A percentile compares a stretch with the other conserved stretches of the same genome.
Conservation (phyloP, 2,888 invertebrate genomes). For the Steinernema carpocapsae region DNA sequence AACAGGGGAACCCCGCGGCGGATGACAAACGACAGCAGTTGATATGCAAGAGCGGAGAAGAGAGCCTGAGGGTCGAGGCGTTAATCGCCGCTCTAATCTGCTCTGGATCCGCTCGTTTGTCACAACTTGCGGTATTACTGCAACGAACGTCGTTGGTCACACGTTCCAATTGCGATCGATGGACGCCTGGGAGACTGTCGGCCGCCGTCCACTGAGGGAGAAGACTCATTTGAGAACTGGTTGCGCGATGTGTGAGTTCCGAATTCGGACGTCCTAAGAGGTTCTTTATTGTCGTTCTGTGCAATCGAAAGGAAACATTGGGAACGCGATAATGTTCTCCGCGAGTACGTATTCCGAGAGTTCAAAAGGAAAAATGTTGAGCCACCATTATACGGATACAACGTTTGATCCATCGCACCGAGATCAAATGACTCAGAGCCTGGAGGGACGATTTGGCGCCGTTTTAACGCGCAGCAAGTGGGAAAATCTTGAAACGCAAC, state of each 20-base stretch:
- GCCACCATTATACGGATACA: slow-evolving; percentile 2
- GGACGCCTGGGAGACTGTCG: slow-evolving; percentile 3
- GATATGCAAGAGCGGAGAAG: not conserved
- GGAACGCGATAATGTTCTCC: slow-evolving; percentile 13
- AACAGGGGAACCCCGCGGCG: slow-evolving; percentile 12
- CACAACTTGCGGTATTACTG: not conserved
- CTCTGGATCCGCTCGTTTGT: slow-evolving; percentile 1
- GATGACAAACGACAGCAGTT: slow-evolving; percentile 10
- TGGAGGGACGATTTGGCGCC: not conserved
- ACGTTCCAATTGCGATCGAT: slow-evolving; percentile 34
- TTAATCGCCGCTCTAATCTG: slow-evolving; percentile 6
- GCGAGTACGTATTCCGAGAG: not conserved
- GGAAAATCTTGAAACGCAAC: not conserved
- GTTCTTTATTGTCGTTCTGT: slow-evolving; percentile 3
- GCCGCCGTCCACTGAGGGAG: not conserved
- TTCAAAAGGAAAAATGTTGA: not conserved
- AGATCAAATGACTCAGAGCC: slow-evolving; percentile 5
- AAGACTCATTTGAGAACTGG: not conserved
- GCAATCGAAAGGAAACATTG: slow-evolving; percentile 9
- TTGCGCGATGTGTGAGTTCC: not conserved
- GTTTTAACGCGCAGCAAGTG: not conserved
- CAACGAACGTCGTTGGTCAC: not conserved
- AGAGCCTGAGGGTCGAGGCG: not conserved
- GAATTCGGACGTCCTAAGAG: slow-evolving; percentile 9
- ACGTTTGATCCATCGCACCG: not conserved